phyloP scores from a whole-genome alignment of 2,113 vertebrate species.

The Ovibos moschatus region DNA sequence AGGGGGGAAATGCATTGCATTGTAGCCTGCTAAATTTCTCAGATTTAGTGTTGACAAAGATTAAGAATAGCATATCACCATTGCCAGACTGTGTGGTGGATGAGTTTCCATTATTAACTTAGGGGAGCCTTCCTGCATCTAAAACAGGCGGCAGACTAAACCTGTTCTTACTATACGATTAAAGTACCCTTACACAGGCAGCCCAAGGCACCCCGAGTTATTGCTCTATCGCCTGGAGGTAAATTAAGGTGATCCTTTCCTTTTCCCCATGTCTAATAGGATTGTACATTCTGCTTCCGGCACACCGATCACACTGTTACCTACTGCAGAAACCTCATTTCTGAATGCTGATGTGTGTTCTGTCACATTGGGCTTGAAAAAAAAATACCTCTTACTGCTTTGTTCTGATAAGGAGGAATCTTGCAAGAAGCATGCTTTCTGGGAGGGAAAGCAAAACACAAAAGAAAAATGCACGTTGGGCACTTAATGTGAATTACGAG shows the following conservation, averaged over 20 bases:
- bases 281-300: constrained; percentile 37
- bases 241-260: constrained; percentile 72
- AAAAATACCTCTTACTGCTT: constrained; percentile 51
- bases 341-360: constrained; percentile 60
- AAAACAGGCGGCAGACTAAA: constrained; percentile 62
- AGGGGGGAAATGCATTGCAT: constrained; percentile 19
- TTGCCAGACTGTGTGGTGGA: constrained; percentile 59
- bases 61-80: constrained; percentile 52
- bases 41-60: constrained; percentile 71
- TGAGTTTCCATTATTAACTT: constrained; percentile 80
- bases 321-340: constrained; percentile 59
- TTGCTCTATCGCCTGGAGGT: constrained; percentile 52
- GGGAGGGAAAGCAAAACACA: neutral
- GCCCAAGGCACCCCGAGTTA: constrained; percentile 43
- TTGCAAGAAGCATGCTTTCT: constrained; percentile 29
- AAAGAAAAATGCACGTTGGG: constrained; percentile 41
- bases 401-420: constrained; percentile 45
- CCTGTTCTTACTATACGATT: constrained; percentile 70
- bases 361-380: constrained; percentile 53
- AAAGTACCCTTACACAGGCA: constrained; percentile 65
- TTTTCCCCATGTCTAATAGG: constrained; percentile 44
- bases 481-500: neutral
- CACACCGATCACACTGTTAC: constrained; percentile 49
- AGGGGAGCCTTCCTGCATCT: constrained; percentile 69
- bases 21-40: constrained; percentile 63